These are phyloP conservation scores for Oscheius myriophilus DNA, from an alignment of 2,888 invertebrate genomes.

Conservation along the genomic window DNA sequence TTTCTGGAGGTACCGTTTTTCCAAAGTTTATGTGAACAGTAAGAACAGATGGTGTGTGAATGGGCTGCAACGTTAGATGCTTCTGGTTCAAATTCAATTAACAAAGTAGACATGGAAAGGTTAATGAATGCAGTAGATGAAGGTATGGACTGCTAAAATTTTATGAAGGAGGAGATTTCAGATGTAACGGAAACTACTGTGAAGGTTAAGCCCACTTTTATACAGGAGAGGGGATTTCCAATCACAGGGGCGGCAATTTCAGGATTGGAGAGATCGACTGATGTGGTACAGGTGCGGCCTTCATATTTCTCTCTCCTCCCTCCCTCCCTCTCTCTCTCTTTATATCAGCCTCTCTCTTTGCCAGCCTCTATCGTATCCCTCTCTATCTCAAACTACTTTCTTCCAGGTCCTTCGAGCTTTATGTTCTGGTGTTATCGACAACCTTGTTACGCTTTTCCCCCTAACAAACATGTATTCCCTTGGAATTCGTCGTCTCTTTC, in stretches of 20 bases:
- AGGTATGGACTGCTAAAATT: background rate
- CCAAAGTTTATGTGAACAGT: background rate
- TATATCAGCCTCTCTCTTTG: background rate
- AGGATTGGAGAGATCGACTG: slow-evolving; percentile 12
- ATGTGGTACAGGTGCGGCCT: background rate
- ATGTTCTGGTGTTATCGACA: slow-evolving; percentile 37
- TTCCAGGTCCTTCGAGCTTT: slow-evolving; percentile 35
- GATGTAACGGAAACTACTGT: background rate
- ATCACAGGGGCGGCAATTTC: background rate
- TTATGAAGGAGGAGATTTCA: background rate
- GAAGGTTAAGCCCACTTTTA: background rate
- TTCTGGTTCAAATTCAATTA: too few relatives aligned
- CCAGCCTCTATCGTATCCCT: background rate
- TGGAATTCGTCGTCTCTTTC: slow-evolving; percentile 23
- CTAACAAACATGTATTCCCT: slow-evolving; percentile 8
- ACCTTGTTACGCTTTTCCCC: slow-evolving; percentile 38
- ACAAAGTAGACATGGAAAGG: slow-evolving; percentile 1
- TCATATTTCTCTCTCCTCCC: background rate
- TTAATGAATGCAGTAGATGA: slow-evolving; percentile 6
- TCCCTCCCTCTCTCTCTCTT: too few relatives aligned
- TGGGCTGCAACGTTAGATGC: too few relatives aligned
- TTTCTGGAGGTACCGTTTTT: slow-evolving; percentile 27
- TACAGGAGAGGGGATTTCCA: slow-evolving; percentile 20
- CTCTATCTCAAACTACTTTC: background rate
- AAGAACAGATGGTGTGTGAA: too few relatives aligned